Evolutionary conservation across 2,797 vertebrate species (phyloP).

Genomic region (Botia kubotai): DNA sequence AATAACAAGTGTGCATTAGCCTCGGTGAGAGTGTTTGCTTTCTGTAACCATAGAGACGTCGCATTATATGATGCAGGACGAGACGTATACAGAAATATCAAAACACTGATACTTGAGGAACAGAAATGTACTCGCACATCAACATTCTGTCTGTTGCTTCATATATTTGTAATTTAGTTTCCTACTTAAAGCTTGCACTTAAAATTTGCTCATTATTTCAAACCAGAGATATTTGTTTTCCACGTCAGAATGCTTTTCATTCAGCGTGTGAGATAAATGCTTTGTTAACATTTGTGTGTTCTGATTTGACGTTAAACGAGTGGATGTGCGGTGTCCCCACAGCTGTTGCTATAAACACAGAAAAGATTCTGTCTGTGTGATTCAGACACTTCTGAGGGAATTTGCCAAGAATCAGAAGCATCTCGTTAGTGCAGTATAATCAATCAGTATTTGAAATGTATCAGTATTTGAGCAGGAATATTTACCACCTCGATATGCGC

Average conservation of each 20-base stretch:
- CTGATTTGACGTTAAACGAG: slow-evolving; percentile 47
- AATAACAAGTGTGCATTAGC: not conserved
- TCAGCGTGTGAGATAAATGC: not conserved
- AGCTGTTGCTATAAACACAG: slow-evolving; percentile 67
- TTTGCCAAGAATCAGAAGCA: slow-evolving; percentile 65
- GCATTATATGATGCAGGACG: not conserved
- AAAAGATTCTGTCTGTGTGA: slow-evolving; percentile 64
- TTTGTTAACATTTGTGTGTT: slow-evolving; percentile 27
- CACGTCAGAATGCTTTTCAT: not conserved
- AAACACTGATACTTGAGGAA: not conserved
- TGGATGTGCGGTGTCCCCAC: no score
- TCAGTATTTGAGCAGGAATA: slow-evolving; percentile 38
- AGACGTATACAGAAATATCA: not conserved
- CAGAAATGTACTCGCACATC: not conserved
- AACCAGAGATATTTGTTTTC: slow-evolving; percentile 3
- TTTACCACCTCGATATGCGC: not conserved
- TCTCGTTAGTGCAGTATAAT: slow-evolving; percentile 67
- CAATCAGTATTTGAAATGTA: slow-evolving; percentile 57
- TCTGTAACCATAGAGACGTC: not conserved
- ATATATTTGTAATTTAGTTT: not conserved
- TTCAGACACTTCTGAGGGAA: slow-evolving; percentile 69
- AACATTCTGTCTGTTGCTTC: not conserved
- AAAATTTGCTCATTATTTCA: not conserved
- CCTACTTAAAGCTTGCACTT: not conserved
- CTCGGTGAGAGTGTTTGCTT: slow-evolving; percentile 18